Conservation (phyloP, 2,888 invertebrate genomes). For the Lycophotia porphyrea region DNA sequence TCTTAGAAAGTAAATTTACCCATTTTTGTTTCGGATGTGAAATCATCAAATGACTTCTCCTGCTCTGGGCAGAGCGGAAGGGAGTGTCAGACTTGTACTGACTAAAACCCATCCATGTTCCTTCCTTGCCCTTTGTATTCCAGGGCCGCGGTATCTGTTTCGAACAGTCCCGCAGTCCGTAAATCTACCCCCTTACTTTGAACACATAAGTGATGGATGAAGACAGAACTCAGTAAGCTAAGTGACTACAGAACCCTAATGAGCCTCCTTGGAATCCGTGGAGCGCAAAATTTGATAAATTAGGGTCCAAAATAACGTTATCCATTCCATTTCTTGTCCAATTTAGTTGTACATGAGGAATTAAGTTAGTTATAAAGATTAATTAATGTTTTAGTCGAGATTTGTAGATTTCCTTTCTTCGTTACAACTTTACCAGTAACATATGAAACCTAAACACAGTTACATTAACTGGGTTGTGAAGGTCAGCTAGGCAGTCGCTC, state of each 20-base stretch:
- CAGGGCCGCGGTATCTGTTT: too few relatives aligned
- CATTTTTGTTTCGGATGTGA: too few relatives aligned
- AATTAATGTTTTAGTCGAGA: slow-evolving; percentile 44
- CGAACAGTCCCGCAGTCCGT: too few relatives aligned
- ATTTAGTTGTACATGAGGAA: slow-evolving; percentile 27
- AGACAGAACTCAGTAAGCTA: slow-evolving; percentile 5
- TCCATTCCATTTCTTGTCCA: slow-evolving; percentile 19
- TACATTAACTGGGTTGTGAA: too few relatives aligned
- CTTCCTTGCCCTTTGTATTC: too few relatives aligned
- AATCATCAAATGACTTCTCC: too few relatives aligned
- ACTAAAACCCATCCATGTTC: too few relatives aligned
- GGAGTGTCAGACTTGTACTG: too few relatives aligned
- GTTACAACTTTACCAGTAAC: neutral
- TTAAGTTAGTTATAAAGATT: slow-evolving; percentile 44
- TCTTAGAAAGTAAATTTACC: neutral
- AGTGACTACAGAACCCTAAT: slow-evolving; percentile 21
- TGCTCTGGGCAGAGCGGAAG: too few relatives aligned
- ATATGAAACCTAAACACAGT: neutral
- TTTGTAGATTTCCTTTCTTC: slow-evolving; percentile 8
- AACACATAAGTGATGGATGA: slow-evolving; percentile 12
- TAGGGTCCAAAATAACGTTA: slow-evolving; percentile 34
- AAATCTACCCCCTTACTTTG: neutral
- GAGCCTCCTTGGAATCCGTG: neutral
- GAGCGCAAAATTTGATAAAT: slow-evolving; percentile 53
- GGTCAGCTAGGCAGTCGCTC: too few relatives aligned